Conservation (phyloP, 2,888 invertebrate genomes). For the Spatulosminthurus flaviceps region DNA sequence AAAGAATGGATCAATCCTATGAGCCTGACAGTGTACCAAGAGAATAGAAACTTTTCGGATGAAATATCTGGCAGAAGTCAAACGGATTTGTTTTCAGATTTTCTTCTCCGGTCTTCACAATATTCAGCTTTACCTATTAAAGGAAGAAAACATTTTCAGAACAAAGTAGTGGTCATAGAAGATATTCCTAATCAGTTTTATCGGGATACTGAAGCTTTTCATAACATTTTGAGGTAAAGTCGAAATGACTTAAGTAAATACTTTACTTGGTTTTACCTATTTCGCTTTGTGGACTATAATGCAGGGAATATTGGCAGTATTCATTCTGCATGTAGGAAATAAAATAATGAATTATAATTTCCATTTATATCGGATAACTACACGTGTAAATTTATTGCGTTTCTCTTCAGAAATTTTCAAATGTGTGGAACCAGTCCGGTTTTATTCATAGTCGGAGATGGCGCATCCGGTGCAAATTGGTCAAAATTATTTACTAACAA, state of each 20-base stretch:
- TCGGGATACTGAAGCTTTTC: slow-evolving; percentile 74
- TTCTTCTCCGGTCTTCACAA: slow-evolving; percentile 79
- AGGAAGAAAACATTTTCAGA: slow-evolving; percentile 64
- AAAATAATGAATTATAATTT: too few relatives aligned
- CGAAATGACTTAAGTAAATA: slow-evolving; percentile 63
- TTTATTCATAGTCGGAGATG: slow-evolving; percentile 67
- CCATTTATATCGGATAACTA: too few relatives aligned
- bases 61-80: slow-evolving; percentile 68
- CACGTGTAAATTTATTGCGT: neutral
- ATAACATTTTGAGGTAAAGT: slow-evolving; percentile 76
- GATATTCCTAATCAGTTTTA: slow-evolving; percentile 84
- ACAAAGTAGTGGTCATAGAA: slow-evolving; percentile 76
- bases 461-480: slow-evolving; percentile 61
- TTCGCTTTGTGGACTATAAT: neutral
- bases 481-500: slow-evolving; percentile 74
- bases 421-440: slow-evolving; percentile 64
- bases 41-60: slow-evolving; percentile 41
- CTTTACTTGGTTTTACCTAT: neutral
- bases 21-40: slow-evolving; percentile 31
- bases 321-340: too few relatives aligned
- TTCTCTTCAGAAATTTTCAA: slow-evolving; percentile 54
- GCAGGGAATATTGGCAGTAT: neutral
- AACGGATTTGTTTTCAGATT: slow-evolving; percentile 77
- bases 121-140: slow-evolving; percentile 68
- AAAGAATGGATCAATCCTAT: slow-evolving; percentile 86